Evolutionary conservation across 2,797 vertebrate species (phyloP).

Genomic region (Anableps anableps): DNA sequence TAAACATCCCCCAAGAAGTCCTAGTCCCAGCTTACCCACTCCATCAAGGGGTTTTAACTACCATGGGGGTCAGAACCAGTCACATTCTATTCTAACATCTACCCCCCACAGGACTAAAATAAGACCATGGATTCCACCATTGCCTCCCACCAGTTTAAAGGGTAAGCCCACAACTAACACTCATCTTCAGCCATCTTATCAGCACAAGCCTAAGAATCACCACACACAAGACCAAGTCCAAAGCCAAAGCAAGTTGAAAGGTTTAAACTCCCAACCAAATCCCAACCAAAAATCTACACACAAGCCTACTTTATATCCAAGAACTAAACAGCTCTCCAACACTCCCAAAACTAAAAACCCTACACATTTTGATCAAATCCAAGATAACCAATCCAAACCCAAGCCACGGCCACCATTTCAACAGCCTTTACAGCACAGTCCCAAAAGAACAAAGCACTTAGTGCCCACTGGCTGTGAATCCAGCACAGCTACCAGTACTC

Average conservation of each 20-base stretch:
- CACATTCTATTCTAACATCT: slow-evolving; percentile 37
- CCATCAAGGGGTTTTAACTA: slow-evolving; percentile 48
- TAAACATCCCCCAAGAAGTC: slow-evolving; percentile 59
- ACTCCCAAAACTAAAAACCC: slow-evolving; percentile 55
- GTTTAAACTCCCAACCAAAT: slow-evolving; percentile 51
- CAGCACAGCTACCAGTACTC: slow-evolving; percentile 43
- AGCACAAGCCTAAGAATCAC: slow-evolving; percentile 52
- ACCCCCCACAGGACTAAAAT: slow-evolving; percentile 65
- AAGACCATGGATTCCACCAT: slow-evolving; percentile 63
- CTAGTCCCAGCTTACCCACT: slow-evolving; percentile 59
- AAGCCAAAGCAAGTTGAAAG: slow-evolving; percentile 60
- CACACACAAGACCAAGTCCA: slow-evolving; percentile 56
- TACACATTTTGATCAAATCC: slow-evolving; percentile 56
- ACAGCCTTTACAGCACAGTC: slow-evolving; percentile 48
- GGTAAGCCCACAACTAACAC: slow-evolving; percentile 54
- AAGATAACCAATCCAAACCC: slow-evolving; percentile 52
- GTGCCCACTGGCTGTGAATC: slow-evolving; percentile 39
- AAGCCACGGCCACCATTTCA: slow-evolving; percentile 46
- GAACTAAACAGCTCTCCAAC: slow-evolving; percentile 45
- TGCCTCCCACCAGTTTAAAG: slow-evolving; percentile 48
- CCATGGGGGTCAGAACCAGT: slow-evolving; percentile 48
- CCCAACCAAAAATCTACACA: slow-evolving; percentile 64
- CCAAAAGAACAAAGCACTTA: slow-evolving; percentile 61
- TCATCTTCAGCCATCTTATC: slow-evolving; percentile 40
- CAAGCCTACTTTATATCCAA: slow-evolving; percentile 47